Conservation (phyloP, 2,113 vertebrate species). For the Megaceryle torquata region DNA sequence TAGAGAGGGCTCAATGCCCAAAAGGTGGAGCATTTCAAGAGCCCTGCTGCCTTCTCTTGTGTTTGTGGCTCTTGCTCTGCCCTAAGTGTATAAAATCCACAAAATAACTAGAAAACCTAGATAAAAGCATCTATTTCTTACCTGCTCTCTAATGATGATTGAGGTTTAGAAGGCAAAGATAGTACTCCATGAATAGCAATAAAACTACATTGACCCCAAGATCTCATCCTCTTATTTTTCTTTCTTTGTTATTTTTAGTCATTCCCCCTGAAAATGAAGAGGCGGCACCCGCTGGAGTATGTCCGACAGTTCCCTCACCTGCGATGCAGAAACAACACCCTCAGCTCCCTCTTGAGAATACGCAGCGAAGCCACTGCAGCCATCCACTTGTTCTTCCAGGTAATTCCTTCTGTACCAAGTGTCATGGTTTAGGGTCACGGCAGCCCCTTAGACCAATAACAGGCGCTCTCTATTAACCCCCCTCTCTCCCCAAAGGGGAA, state of each 20-base stretch:
- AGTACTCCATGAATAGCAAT: rapidly evolving
- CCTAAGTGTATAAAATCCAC: background rate
- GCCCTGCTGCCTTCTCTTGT: background rate
- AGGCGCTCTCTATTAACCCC: too few relatives aligned
- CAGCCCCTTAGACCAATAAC: too few relatives aligned
- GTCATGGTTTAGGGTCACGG: too few relatives aligned
- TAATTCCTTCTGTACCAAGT: conserved; percentile 14
- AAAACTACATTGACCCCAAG: background rate
- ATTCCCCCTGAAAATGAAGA: conserved; percentile 90
- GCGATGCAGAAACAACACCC: conserved; percentile 83
- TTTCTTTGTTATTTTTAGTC: conserved; percentile 64
- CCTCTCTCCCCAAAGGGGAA: too few relatives aligned
- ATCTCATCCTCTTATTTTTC: background rate
- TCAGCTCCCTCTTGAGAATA: conserved; percentile 86
- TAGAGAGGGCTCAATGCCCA: background rate
- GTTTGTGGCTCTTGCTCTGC: background rate
- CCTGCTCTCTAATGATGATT: background rate
- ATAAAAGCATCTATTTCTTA: background rate
- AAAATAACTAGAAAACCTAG: background rate
- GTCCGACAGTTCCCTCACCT: conserved; percentile 90
- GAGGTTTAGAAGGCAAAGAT: background rate
- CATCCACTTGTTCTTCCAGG: conserved; percentile 90
- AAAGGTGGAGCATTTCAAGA: background rate
- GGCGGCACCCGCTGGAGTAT: conserved; percentile 84
- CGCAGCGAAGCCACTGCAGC: conserved; percentile 88